Evolutionary conservation across 2,797 vertebrate species (phyloP).

Genomic region (Orientallactaga sibirica): DNA sequence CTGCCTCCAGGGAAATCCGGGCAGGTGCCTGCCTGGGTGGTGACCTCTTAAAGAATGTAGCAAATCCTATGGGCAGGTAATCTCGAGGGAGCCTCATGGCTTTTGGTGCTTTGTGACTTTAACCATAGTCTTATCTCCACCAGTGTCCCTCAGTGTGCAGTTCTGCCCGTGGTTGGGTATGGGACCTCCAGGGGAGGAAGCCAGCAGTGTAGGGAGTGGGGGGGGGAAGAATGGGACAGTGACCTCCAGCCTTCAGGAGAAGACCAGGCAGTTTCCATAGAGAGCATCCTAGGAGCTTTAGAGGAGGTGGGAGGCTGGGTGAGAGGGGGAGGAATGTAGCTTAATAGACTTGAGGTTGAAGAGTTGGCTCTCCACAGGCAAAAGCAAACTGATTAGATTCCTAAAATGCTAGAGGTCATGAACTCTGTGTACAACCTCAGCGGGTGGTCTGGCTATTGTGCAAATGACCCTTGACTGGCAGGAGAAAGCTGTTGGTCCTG

Average conservation of each 20-base stretch:
- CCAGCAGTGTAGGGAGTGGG: too few relatives aligned
- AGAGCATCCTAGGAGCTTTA: constrained; percentile 37
- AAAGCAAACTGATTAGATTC: constrained; percentile 66
- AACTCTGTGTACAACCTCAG: background rate
- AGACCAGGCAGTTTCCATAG: background rate
- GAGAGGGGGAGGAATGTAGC: background rate
- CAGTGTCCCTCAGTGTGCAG: constrained; percentile 20
- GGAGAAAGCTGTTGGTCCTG: constrained; percentile 23
- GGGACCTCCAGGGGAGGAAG: background rate
- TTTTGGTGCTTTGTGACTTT: constrained; percentile 76
- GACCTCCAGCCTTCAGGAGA: background rate
- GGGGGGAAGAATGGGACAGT: background rate
- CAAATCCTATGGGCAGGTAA: constrained; percentile 82
- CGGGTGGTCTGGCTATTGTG: constrained; percentile 29
- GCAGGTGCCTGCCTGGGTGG: constrained; percentile 77
- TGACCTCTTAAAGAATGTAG: constrained; percentile 85
- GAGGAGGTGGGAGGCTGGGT: background rate
- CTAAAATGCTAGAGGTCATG: constrained; percentile 24
- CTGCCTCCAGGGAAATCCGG: constrained; percentile 78
- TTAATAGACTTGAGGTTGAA: constrained; percentile 35
- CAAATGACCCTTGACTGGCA: background rate
- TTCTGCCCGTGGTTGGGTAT: constrained; percentile 4
- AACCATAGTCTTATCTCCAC: background rate
- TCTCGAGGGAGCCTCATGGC: constrained; percentile 78
- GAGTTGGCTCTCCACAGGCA: constrained; percentile 13